phyloP scores from a whole-genome alignment of 2,888 invertebrate species.

The Trisateles emortualis region DNA sequence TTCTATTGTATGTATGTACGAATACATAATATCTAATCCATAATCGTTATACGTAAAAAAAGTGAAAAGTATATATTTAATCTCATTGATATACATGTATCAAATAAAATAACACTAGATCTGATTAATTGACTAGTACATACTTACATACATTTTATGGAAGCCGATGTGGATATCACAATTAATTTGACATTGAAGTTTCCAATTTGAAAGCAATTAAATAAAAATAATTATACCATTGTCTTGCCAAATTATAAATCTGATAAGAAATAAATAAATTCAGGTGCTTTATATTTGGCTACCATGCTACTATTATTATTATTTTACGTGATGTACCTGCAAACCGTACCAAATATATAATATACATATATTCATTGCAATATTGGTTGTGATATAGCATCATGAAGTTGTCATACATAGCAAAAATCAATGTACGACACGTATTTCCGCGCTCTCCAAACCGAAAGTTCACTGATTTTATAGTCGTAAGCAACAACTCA shows the following conservation, averaged over 20 bases:
- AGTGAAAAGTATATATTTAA: slow-evolving; percentile 19
- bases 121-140: slow-evolving; percentile 29
- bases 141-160: neutral
- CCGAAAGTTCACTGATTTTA: slow-evolving; percentile 65
- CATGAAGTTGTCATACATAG: slow-evolving; percentile 70
- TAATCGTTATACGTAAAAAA: slow-evolving; percentile 22
- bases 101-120: slow-evolving; percentile 35
- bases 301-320: slow-evolving; percentile 53
- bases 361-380: slow-evolving; percentile 80
- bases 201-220: slow-evolving; percentile 3
- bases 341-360: slow-evolving; percentile 76
- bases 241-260: slow-evolving; percentile 43
- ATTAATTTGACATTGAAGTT: slow-evolving; percentile 13
- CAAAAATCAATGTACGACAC: slow-evolving; percentile 56
- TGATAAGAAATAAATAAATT: slow-evolving; percentile 8
- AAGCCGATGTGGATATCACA: slow-evolving; percentile 9
- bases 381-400: slow-evolving; percentile 84
- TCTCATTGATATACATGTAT: slow-evolving; percentile 30
- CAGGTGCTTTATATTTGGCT: slow-evolving; percentile 46
- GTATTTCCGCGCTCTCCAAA: slow-evolving; percentile 68
- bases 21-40: slow-evolving; percentile 23
- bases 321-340: slow-evolving; percentile 73
- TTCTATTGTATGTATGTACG: slow-evolving; percentile 14
- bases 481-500: slow-evolving; percentile 73
- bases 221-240: slow-evolving; percentile 4